Conservation (phyloP, 37 sponge, comb jelly and placozoan genomes). For the Aplysina aerophoba region DNA sequence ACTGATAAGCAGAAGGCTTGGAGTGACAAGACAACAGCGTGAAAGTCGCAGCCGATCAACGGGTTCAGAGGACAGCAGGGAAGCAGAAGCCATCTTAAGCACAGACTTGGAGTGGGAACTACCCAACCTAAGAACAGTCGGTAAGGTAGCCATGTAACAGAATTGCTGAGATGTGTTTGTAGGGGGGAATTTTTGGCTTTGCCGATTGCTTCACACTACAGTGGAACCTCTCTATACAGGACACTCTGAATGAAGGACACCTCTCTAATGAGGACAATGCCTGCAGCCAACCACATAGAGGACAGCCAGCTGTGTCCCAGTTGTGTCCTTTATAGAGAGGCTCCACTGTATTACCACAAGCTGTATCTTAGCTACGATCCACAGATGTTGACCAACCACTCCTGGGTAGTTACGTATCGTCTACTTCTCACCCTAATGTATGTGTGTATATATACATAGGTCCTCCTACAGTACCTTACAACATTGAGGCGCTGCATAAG, state of each 20-base stretch:
- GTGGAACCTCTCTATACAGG: no score
- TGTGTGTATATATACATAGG: slow-evolving; percentile 11
- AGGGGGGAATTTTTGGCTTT: neutral
- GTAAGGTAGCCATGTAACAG: slow-evolving; percentile 21
- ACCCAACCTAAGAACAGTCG: slow-evolving; percentile 60
- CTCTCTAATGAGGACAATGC: no score
- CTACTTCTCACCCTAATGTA: no score
- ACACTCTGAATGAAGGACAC: no score
- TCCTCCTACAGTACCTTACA: slow-evolving; percentile 28
- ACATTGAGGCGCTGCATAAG: slow-evolving; percentile 42
- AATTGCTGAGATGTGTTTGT: neutral
- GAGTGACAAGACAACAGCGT: neutral
- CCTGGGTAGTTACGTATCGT: no score
- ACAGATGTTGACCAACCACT: no score
- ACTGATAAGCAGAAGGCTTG: neutral
- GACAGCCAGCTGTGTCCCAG: no score
- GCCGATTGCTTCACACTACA: no score
- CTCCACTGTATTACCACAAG: no score
- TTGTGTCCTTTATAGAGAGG: no score
- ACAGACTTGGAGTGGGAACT: slow-evolving; percentile 62
- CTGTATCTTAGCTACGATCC: no score
- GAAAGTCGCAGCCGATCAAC: neutral
- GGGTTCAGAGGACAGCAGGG: neutral
- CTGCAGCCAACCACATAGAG: no score
- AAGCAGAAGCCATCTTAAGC: neutral